Evolutionary conservation across 2,888 invertebrate species (phyloP).

Genomic region (Tetanocera ferruginea): DNA sequence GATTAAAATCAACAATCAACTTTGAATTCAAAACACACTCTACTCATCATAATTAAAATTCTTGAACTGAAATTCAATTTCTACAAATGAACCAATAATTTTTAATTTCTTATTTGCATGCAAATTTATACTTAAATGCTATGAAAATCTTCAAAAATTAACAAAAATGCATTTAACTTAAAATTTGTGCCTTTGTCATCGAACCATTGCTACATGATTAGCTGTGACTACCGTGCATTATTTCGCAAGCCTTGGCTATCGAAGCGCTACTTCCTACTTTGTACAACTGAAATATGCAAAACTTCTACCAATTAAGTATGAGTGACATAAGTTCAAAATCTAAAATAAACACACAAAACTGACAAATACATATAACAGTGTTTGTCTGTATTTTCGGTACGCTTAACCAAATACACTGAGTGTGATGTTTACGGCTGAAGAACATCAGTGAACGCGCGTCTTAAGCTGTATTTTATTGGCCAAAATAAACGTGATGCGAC

Average conservation of each 20-base stretch:
- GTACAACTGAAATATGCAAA: not conserved
- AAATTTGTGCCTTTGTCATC: not conserved
- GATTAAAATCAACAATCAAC: too few species aligned
- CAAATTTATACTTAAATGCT: too few species aligned
- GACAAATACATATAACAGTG: not conserved
- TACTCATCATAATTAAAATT: too few species aligned
- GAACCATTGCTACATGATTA: not conserved
- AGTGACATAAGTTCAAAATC: slow-evolving; percentile 32
- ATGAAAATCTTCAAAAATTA: too few species aligned
- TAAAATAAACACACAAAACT: not conserved
- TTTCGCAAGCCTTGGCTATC: slow-evolving; percentile 9
- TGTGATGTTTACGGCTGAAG: not conserved
- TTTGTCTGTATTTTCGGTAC: too few species aligned
- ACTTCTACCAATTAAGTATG: slow-evolving; percentile 10
- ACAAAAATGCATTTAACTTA: too few species aligned
- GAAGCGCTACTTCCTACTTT: not conserved
- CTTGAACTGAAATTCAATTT: too few species aligned
- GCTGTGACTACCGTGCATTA: not conserved
- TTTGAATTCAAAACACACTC: too few species aligned
- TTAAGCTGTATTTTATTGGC: slow-evolving; percentile 25
- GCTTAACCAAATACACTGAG: too few species aligned
- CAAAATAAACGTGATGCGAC: slow-evolving; percentile 27
- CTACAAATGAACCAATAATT: too few species aligned
- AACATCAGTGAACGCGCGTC: not conserved
- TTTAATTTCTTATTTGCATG: too few species aligned